These are phyloP conservation scores for Trematomus loennbergii DNA, from an alignment of 2,113 vertebrate genomes.

Conservation along the genomic window DNA sequence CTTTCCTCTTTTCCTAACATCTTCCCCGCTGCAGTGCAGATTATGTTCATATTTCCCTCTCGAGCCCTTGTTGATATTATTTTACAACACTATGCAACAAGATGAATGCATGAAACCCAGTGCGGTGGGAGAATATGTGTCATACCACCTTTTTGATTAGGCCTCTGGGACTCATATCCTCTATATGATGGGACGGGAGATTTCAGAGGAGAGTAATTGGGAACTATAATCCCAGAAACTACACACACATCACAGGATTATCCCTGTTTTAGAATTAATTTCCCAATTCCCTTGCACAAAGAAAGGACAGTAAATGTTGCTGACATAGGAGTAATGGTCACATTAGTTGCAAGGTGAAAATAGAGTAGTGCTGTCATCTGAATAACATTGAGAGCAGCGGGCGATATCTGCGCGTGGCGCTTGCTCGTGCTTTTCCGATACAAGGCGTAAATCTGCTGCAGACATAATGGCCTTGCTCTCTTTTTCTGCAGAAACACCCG, in stretches of 20 bases:
- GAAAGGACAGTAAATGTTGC: conserved; percentile 63
- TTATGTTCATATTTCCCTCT: conserved; percentile 43
- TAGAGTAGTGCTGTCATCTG: conserved; percentile 65
- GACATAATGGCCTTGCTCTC: conserved; percentile 38
- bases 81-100: conserved; percentile 22
- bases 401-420: conserved; percentile 14
- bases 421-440: conserved; percentile 37
- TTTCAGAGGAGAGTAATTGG: conserved; percentile 42
- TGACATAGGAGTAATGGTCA: conserved; percentile 62
- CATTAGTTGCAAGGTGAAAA: conserved; percentile 76
- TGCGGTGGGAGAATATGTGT: conserved; percentile 25
- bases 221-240: conserved; percentile 8
- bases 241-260: conserved; percentile 41
- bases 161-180: conserved; percentile 22
- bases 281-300: conserved; percentile 37
- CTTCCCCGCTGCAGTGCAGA: conserved; percentile 30
- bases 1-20: conserved; percentile 31
- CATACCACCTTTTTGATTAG: conserved; percentile 40
- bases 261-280: conserved; percentile 55
- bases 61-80: conserved; percentile 21
- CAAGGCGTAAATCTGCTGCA: conserved; percentile 32
- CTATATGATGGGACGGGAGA: conserved; percentile 9
- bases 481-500: conserved; percentile 45
- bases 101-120: conserved; percentile 39
- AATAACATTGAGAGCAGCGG: conserved; percentile 66